phyloP scores from a whole-genome alignment of 2,113 vertebrate genomes.

The Sula dactylatra region DNA sequence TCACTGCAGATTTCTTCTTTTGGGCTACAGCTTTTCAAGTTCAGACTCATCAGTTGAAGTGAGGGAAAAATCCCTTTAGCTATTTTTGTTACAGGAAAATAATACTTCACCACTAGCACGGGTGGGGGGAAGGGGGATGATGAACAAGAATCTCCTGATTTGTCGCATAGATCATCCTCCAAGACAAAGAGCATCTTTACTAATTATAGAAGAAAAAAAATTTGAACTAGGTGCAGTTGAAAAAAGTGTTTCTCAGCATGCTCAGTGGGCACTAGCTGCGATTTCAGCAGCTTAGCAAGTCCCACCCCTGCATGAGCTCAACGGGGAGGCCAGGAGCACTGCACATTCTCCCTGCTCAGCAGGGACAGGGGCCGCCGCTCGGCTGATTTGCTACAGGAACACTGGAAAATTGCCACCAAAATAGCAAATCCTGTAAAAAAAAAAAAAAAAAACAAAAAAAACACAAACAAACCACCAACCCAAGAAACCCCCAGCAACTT shows the following conservation, averaged over 20 bases:
- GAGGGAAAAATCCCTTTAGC: conserved; percentile 50
- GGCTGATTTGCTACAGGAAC: conserved; percentile 32
- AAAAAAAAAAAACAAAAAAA: neutral
- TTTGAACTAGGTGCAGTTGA: neutral
- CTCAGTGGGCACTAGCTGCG: conserved; percentile 35
- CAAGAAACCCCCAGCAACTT: neutral
- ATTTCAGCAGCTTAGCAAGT: conserved; percentile 55
- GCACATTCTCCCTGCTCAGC: conserved; percentile 54
- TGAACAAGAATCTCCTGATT: conserved; percentile 48
- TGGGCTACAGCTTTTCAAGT: conserved; percentile 29
- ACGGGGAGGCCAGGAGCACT: conserved; percentile 1
- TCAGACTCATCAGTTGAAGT: neutral
- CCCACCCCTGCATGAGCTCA: conserved; percentile 37
- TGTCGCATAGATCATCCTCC: neutral
- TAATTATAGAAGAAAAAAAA: conserved; percentile 33
- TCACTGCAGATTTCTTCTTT: neutral
- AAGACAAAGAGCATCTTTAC: conserved; percentile 41
- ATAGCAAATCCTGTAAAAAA: neutral
- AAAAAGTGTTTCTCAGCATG: conserved; percentile 37
- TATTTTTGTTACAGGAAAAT: conserved; percentile 62
- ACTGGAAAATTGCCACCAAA: conserved; percentile 59
- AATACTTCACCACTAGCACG: neutral
- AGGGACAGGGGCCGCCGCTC: neutral
- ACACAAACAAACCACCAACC: no score
- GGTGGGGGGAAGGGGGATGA: neutral